Evolutionary conservation across 2,888 invertebrate species (phyloP).

Genomic region (Andrena camellia): DNA sequence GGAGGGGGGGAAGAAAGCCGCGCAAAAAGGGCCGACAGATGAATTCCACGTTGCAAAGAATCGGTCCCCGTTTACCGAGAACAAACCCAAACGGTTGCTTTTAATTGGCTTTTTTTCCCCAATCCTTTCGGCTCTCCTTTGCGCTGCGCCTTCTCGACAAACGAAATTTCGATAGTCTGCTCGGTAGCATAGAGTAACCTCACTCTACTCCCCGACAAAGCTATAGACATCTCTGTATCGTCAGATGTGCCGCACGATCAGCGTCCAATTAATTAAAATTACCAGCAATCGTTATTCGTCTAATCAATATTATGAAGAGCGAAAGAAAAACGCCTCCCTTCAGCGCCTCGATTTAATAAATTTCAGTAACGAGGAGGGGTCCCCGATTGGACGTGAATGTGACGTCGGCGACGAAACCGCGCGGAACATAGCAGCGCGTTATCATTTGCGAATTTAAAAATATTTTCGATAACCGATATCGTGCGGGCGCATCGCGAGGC

Average conservation of each 20-base stretch:
- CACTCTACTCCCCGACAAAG: neutral
- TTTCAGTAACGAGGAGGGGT: neutral
- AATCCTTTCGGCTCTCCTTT: neutral
- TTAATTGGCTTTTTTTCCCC: conserved; percentile 56
- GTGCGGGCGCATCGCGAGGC: conserved; percentile 72
- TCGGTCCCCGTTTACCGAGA: conserved; percentile 63
- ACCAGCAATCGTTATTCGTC: too few relatives aligned
- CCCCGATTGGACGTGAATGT: conserved; percentile 29
- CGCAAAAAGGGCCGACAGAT: conserved; percentile 74
- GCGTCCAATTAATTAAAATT: too few relatives aligned
- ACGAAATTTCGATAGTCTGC: neutral
- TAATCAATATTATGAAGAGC: neutral
- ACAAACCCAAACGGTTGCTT: conserved; percentile 61
- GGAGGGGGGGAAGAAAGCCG: conserved; percentile 25
- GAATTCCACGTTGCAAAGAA: conserved; percentile 63
- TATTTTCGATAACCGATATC: conserved; percentile 75
- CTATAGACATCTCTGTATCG: too few relatives aligned
- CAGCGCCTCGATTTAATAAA: conserved; percentile 33
- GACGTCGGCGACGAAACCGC: conserved; percentile 35
- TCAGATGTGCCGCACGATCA: too few relatives aligned
- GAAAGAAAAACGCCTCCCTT: neutral
- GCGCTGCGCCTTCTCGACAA: neutral
- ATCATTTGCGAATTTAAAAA: conserved; percentile 61
- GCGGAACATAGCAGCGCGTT: conserved; percentile 27
- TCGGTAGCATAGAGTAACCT: neutral